Percentiles rank a stretch among this genome's conserved stretches.
Conservation (phyloP, 2,888 invertebrate genomes). For the Orchesella flavescens region DNA sequence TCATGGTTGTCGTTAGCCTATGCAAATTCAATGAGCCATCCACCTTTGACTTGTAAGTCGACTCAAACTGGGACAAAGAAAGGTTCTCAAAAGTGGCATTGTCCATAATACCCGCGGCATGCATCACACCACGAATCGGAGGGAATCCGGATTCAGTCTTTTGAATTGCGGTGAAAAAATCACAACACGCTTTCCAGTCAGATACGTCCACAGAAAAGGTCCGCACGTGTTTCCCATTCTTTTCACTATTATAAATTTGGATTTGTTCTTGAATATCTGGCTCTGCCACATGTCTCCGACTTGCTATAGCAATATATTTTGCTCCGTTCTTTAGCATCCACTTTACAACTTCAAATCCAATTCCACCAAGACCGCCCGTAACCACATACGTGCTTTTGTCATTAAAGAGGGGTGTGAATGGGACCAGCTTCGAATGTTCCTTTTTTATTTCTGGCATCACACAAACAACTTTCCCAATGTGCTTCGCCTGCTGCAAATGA, state of each 20-base stretch:
- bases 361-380: constrained; percentile 44
- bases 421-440: background rate
- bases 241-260: background rate
- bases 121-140: constrained; percentile 54
- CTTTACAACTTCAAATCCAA: constrained; percentile 55
- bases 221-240: constrained; percentile 9
- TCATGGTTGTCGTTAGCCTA: constrained; percentile 25
- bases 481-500: constrained; percentile 11
- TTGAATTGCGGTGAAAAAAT: constrained; percentile 26
- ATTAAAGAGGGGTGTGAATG: background rate
- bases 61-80: constrained; percentile 44
- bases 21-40: constrained; percentile 58
- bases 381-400: constrained; percentile 26
- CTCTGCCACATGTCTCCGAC: constrained; percentile 33
- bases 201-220: constrained; percentile 44
- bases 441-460: background rate
- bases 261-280: constrained; percentile 22
- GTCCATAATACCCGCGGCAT: constrained; percentile 51
- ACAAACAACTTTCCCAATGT: constrained; percentile 28
- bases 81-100: constrained; percentile 52
- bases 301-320: constrained; percentile 48
- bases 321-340: constrained; percentile 61
- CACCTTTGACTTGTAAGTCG: constrained; percentile 37
- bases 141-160: constrained; percentile 17
- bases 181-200: constrained; percentile 20